Conservation (phyloP, 2,888 invertebrate species). For the Salticus scenicus region DNA sequence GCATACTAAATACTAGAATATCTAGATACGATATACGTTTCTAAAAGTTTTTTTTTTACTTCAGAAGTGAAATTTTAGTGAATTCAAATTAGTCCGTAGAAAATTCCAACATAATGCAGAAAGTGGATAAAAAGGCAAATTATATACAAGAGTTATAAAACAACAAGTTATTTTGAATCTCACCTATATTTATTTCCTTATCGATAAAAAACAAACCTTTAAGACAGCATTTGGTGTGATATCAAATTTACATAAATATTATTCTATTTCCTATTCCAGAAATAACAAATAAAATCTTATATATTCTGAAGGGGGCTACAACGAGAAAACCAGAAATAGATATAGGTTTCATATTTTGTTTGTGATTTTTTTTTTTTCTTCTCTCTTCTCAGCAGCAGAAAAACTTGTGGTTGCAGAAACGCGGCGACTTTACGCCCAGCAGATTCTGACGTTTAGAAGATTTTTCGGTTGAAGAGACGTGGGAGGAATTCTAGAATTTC, state of each 20-base stretch:
- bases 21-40: no score
- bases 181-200: not conserved
- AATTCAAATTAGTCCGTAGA: no score
- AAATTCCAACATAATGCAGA: no score
- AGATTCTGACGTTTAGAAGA: slow-evolving; percentile 51
- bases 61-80: no score
- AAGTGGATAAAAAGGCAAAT: no score
- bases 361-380: not conserved
- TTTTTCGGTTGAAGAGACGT: slow-evolving; percentile 33
- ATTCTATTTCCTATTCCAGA: not conserved
- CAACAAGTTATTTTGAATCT: no score
- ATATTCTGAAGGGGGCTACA: slow-evolving; percentile 19
- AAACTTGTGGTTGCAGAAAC: slow-evolving; percentile 23
- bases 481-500: slow-evolving; percentile 35
- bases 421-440: slow-evolving; percentile 31
- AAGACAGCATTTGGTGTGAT: not conserved
- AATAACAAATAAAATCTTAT: slow-evolving; percentile 12
- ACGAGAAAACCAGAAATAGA: not conserved
- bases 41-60: no score
- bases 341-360: slow-evolving; percentile 11
- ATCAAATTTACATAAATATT: slow-evolving; percentile 16
- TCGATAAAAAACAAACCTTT: not conserved
- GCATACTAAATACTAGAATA: no score
- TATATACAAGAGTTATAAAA: no score
- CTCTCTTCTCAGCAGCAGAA: not conserved